phyloP scores from a whole-genome alignment of 2,797 vertebrate species.

The Pseudomugil gertrudae region DNA sequence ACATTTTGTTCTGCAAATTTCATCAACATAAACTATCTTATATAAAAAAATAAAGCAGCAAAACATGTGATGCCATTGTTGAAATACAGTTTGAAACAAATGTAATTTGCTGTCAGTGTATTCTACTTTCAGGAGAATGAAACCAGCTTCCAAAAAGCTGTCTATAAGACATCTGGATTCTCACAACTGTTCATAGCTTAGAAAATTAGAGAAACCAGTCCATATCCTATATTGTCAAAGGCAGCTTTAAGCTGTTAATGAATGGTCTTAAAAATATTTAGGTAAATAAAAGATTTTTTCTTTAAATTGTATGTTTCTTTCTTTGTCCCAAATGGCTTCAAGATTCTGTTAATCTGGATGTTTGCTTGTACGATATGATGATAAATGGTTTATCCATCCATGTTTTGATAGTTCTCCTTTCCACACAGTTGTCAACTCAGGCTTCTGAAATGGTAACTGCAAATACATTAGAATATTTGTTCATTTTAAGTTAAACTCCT shows the following conservation, averaged over 20 bases:
- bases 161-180: neutral
- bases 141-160: neutral
- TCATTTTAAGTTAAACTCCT: neutral
- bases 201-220: neutral
- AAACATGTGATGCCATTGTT: too few relatives aligned
- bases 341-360: neutral
- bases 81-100: neutral
- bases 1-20: neutral
- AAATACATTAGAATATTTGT: slow-evolving; percentile 4
- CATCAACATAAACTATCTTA: neutral
- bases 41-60: slow-evolving; percentile 1
- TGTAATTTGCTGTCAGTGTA: neutral
- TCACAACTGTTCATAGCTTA: neutral
- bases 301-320: neutral
- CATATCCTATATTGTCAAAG: neutral
- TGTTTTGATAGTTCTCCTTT: neutral
- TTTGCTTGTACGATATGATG: neutral
- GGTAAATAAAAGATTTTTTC: neutral
- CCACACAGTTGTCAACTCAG: neutral
- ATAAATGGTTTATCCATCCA: neutral
- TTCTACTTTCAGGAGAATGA: neutral
- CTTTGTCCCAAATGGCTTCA: neutral
- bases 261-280: neutral
- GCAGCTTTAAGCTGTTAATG: neutral
- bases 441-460: slow-evolving; percentile 7